Evolutionary conservation across 2,113 vertebrate genomes (phyloP).

Genomic region (Carettochelys insculpta): DNA sequence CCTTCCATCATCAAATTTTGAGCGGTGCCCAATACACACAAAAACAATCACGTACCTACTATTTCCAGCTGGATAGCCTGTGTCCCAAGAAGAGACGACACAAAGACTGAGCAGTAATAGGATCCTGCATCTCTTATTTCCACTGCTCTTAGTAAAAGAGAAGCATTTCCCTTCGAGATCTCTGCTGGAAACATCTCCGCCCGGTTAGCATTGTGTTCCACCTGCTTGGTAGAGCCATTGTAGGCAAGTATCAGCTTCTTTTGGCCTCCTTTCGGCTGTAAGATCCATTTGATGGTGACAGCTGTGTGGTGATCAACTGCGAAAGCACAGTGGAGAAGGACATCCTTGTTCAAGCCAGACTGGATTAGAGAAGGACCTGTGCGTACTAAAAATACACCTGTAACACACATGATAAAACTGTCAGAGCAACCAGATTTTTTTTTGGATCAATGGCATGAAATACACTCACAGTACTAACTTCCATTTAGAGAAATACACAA

Average conservation of each 20-base stretch:
- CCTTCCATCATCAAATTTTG: fast-evolving
- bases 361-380: conserved; percentile 64
- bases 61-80: conserved; percentile 65
- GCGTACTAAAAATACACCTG: conserved; percentile 73
- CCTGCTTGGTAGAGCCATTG: conserved; percentile 26
- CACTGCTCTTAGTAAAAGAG: conserved; percentile 57
- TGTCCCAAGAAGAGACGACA: conserved; percentile 63
- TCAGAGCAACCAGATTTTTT: too few species aligned
- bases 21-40: background rate
- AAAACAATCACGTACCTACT: conserved; percentile 59
- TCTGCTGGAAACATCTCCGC: conserved; percentile 33
- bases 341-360: conserved; percentile 48
- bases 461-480: background rate
- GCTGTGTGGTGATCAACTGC: conserved; percentile 65
- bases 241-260: conserved; percentile 58
- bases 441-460: too few species aligned
- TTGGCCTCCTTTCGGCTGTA: conserved; percentile 44
- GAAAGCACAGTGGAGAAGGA: conserved; percentile 76
- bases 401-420: background rate
- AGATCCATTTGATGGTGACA: conserved; percentile 63
- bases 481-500: background rate
- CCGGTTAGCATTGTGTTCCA: background rate
- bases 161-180: conserved; percentile 68
- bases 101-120: conserved; percentile 69
- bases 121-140: conserved; percentile 64